phyloP scores from a whole-genome alignment of 2,113 vertebrate species.

The Dryoscopus gambensis region DNA sequence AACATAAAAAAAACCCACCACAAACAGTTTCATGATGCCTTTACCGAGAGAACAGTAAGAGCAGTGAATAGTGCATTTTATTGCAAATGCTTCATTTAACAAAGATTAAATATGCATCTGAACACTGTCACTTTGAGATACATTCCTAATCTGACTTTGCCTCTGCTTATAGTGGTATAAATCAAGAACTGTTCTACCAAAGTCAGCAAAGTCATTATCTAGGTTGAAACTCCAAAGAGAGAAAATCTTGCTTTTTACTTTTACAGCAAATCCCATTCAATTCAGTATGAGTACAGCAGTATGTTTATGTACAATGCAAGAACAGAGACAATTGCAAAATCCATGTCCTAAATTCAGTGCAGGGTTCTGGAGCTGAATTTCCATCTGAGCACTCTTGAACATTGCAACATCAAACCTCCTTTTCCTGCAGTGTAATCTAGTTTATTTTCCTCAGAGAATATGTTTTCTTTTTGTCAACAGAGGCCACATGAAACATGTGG shows the following conservation, averaged over 20 bases:
- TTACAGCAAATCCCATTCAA: neutral
- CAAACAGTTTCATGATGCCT: neutral
- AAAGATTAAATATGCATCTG: neutral
- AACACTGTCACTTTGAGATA: neutral
- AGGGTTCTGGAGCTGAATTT: neutral
- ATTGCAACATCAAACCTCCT: neutral
- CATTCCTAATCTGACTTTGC: neutral
- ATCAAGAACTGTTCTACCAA: neutral
- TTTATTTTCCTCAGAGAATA: neutral
- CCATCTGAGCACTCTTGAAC: neutral
- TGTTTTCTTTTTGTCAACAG: neutral
- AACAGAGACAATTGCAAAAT: neutral
- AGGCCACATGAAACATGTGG: neutral
- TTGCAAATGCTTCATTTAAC: neutral
- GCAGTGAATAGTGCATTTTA: neutral
- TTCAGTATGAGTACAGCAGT: neutral
- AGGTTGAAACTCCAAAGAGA: neutral
- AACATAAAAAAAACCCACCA: neutral
- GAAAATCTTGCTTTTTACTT: neutral
- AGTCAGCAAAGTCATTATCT: neutral
- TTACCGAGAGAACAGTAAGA: neutral
- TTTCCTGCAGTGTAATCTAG: neutral
- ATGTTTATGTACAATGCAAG: neutral
- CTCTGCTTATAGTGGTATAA: neutral
- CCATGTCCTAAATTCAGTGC: neutral